These are phyloP conservation scores for Hypercompe scribonia DNA, from an alignment of 2,888 invertebrate genomes.

Conservation along the genomic window DNA sequence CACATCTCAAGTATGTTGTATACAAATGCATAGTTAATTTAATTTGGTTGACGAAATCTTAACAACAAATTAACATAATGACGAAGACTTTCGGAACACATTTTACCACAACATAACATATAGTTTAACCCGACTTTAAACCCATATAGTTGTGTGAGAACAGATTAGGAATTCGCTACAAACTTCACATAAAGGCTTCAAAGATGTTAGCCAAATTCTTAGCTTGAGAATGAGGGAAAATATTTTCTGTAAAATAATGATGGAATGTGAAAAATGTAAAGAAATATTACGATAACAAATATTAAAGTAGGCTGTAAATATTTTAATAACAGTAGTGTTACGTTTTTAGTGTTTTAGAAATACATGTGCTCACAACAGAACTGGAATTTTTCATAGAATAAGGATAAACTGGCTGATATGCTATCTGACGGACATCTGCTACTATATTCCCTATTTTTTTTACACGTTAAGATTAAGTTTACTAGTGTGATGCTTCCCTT, in stretches of 20 bases:
- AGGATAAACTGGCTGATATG: too few species aligned
- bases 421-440: too few species aligned
- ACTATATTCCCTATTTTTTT: too few species aligned
- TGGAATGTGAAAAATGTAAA: background rate
- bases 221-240: background rate
- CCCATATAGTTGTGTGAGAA: constrained; percentile 17
- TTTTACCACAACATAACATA: background rate
- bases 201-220: constrained; percentile 3
- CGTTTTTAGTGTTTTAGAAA: too few species aligned
- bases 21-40: too few species aligned
- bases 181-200: constrained; percentile 26
- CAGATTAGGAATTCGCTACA: constrained; percentile 37
- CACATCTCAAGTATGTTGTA: too few species aligned
- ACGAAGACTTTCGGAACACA: background rate
- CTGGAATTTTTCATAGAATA: too few species aligned
- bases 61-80: background rate
- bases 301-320: background rate
- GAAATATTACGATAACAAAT: background rate
- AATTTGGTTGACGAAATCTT: background rate
- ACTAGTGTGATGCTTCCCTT: too few species aligned
- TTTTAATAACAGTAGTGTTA: too few species aligned
- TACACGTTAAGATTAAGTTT: too few species aligned
- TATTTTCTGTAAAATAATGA: background rate
- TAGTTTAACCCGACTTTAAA: background rate
- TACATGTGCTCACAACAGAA: too few species aligned